phyloP scores from a whole-genome alignment of 2,888 invertebrate species.

The Polyommatus iphigenia region DNA sequence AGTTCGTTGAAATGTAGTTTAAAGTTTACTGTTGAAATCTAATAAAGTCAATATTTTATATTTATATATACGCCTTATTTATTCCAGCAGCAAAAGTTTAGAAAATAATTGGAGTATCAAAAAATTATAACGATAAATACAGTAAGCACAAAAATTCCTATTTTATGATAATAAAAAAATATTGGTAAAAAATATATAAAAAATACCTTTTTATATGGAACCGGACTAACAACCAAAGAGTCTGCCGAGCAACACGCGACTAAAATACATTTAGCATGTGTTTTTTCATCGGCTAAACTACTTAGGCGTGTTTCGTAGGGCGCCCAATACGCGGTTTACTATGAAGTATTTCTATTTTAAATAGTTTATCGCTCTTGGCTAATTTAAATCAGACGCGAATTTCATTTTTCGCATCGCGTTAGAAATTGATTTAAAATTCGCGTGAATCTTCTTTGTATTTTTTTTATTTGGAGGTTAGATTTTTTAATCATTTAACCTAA shows the following conservation, averaged over 20 bases:
- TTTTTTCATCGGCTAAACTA: constrained; percentile 8
- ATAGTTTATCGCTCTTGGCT: neutral
- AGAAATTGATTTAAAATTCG: neutral
- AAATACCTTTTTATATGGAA: neutral
- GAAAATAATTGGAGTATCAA: too few species aligned
- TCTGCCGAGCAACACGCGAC: constrained; percentile 20
- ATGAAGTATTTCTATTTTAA: neutral
- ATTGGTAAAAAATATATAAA: too few species aligned
- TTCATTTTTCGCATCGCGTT: neutral
- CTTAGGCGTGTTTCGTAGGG: neutral
- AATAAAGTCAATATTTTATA: too few species aligned
- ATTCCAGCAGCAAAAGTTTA: too few species aligned
- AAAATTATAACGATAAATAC: too few species aligned
- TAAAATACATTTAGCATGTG: constrained; percentile 1
- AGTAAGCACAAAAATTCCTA: too few species aligned
- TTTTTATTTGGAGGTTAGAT: neutral
- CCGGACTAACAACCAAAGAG: constrained; percentile 17
- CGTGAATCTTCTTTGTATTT: neutral
- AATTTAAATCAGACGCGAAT: neutral
- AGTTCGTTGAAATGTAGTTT: too few species aligned
- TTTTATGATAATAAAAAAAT: too few species aligned
- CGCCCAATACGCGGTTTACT: neutral
- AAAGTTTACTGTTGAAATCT: too few species aligned
- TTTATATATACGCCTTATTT: too few species aligned
- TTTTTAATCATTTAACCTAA: neutral